Base-by-base conservation (phyloP, 1,140 invertebrate species). In the Zaprionus vittiger region DNA sequence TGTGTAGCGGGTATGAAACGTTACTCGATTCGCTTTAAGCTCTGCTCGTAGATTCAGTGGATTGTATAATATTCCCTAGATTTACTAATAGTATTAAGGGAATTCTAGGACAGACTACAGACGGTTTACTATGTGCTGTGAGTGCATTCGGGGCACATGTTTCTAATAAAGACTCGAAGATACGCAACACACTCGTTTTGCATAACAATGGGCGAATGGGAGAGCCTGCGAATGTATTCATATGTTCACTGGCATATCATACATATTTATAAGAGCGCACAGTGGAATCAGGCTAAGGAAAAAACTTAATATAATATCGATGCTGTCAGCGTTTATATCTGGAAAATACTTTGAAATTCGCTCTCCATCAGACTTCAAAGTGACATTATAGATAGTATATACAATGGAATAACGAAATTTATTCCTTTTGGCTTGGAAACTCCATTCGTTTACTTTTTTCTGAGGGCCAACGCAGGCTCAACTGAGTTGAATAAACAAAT, bases 101-200 rank as follows among this genome's bases (percentile, higher is more conserved):
- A 22, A 22, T 37, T 62, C 24, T 28, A 9, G 44, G 20, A 26
- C 17, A 49, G 47, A 9, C 17, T 20, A 5, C 24, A 24, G 47
- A 17, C 17, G 9, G 47, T 20, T 11, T 20, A 6, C n/a, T 17
- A 41, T 6, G 38, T 6, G 38, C 38, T 11, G 47, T 20, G n/a
- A 20, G 47, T 49, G 62, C 56, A 41, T 44, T 57, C n/a, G 47
- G 64, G 54, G n/a, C 47, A 76, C 38, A 59, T 34, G 73, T 26
- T 55, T 64, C 67, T 80, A 80, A 80, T 80, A 79, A 80, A 79
- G 47, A 52, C 71, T 59, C 17, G 24, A 78, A 70, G 65, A 65
- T 78, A 78, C 56, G 52, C 56, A 59, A 38, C 56, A 41, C 38
- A 41, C 38, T 55, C 70, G 61, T 54, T 79, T 80, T 71, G 79